Conservation (phyloP, 1,140 invertebrate species). For the Helicoverpa zea region DNA sequence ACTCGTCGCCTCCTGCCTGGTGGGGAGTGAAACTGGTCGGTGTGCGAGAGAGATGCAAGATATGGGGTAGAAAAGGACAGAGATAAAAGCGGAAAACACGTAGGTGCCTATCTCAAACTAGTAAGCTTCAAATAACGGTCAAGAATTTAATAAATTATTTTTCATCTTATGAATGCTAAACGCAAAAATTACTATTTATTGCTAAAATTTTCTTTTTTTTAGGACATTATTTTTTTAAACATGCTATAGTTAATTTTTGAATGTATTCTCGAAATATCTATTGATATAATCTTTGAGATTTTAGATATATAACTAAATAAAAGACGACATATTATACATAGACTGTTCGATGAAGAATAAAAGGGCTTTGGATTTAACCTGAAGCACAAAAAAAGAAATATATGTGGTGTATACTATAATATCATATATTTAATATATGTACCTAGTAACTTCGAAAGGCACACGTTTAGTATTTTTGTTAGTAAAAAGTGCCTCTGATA, state of each 20-base stretch:
- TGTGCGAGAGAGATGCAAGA: too few relatives aligned
- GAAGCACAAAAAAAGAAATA: slow-evolving; percentile 28
- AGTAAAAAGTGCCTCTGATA: background rate
- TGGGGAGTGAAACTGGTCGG: too few relatives aligned
- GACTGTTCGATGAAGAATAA: slow-evolving; percentile 39
- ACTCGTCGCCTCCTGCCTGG: too few relatives aligned
- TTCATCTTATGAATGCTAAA: too few relatives aligned
- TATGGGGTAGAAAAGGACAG: too few relatives aligned
- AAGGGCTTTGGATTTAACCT: slow-evolving; percentile 14
- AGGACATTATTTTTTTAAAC: background rate
- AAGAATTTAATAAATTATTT: too few relatives aligned
- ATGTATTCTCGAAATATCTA: slow-evolving; percentile 11
- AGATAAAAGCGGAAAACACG: too few relatives aligned
- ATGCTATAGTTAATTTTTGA: slow-evolving; percentile 7
- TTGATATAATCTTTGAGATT: slow-evolving; percentile 24
- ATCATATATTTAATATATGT: background rate
- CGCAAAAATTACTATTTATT: background rate
- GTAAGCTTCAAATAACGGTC: too few relatives aligned
- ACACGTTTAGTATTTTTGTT: background rate
- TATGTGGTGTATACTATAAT: background rate
- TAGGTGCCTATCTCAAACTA: too few relatives aligned
- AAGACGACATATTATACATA: slow-evolving; percentile 32
- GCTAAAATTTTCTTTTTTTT: background rate
- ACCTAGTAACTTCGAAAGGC: background rate
- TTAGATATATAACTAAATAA: slow-evolving; percentile 30